Conservation (phyloP, 2,888 invertebrate genomes). For the Ecliptopera silaceata region DNA sequence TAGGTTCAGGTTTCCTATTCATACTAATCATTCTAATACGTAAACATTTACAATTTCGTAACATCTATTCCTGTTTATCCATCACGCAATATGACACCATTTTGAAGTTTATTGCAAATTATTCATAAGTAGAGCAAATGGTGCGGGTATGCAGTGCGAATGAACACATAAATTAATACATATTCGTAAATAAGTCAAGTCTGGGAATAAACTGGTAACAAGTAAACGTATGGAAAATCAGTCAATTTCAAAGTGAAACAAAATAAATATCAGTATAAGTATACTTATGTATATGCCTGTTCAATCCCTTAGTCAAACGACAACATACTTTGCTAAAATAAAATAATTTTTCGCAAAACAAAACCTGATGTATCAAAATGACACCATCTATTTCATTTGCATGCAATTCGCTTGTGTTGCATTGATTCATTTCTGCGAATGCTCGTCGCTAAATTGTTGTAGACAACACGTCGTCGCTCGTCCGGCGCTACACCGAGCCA, state of each 20-base stretch:
- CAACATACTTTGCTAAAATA: too few relatives aligned
- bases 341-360: neutral
- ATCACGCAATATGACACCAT: conserved; percentile 41
- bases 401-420: conserved; percentile 53
- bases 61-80: conserved; percentile 38
- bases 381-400: conserved; percentile 61
- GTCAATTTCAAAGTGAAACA: too few relatives aligned
- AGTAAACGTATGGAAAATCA: too few relatives aligned
- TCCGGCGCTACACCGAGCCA: conserved; percentile 45
- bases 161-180: neutral
- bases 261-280: too few relatives aligned
- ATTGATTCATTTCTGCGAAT: conserved; percentile 64
- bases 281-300: too few relatives aligned
- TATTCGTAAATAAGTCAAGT: neutral
- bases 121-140: conserved; percentile 34
- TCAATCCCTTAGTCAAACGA: too few relatives aligned
- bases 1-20: neutral
- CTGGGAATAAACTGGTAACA: too few relatives aligned
- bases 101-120: conserved; percentile 48
- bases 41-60: conserved; percentile 25
- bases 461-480: conserved; percentile 61
- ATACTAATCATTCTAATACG: conserved; percentile 16
- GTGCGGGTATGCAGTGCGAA: conserved; percentile 21
- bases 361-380: conserved; percentile 54
- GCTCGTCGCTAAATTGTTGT: conserved; percentile 54